phyloP scores from a whole-genome alignment of 2,888 invertebrate genomes.

The Seira sanloemensis region DNA sequence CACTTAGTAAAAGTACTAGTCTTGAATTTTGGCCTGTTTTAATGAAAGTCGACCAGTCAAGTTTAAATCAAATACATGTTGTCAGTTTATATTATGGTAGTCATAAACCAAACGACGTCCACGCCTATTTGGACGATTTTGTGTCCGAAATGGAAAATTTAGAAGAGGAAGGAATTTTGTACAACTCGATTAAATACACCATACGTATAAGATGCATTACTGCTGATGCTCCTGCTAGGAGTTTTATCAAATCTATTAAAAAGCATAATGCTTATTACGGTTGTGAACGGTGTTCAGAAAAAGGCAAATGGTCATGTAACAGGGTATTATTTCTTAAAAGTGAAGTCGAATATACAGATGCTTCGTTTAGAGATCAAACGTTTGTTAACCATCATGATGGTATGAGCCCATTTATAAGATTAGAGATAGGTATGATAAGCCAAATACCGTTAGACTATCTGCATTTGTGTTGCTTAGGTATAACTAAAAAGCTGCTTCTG shows the following conservation, averaged over 20 bases:
- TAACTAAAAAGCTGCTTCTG: conserved; percentile 24
- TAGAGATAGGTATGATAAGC: background rate
- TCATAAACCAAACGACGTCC: conserved; percentile 23
- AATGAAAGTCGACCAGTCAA: background rate
- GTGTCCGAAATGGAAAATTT: conserved; percentile 21
- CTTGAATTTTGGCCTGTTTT: conserved; percentile 58
- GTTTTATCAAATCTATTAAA: conserved; percentile 17
- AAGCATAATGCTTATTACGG: conserved; percentile 22
- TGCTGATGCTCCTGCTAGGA: conserved; percentile 57
- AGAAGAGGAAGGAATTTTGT: conserved; percentile 24
- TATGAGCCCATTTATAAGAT: background rate
- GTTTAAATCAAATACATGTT: background rate
- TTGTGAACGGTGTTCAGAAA: conserved; percentile 12
- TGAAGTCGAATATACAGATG: conserved; percentile 14
- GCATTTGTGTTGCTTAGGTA: conserved; percentile 22
- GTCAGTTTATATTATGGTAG: conserved; percentile 33
- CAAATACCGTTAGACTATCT: conserved; percentile 29
- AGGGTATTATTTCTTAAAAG: background rate
- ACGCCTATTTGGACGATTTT: conserved; percentile 35
- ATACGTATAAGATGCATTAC: conserved; percentile 42
- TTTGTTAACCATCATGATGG: background rate
- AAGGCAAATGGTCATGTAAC: conserved; percentile 11
- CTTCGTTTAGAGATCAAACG: background rate
- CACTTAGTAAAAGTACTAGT: conserved; percentile 41
- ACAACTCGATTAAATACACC: conserved; percentile 2